Evolutionary conservation across 23 tunicate genomes (phyloP).

Genomic region (Aplidium turbinatum): DNA sequence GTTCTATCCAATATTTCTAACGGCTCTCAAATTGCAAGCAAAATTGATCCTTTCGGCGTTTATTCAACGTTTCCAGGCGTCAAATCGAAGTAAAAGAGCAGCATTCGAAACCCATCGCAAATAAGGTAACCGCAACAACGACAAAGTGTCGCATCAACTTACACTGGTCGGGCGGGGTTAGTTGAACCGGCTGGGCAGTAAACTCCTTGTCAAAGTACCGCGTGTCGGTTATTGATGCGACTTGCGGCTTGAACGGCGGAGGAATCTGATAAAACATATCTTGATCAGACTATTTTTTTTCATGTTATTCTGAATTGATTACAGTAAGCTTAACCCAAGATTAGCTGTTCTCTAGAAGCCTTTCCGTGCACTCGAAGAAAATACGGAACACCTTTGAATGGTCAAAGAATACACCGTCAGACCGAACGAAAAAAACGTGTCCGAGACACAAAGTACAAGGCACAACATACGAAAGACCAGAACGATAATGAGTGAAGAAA

Average conservation of each 20-base stretch:
- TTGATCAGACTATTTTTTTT: background rate
- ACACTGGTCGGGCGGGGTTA: conserved; percentile 95
- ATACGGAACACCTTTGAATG: no score
- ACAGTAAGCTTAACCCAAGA: background rate
- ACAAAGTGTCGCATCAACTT: conserved; percentile 17
- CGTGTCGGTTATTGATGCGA: conserved; percentile 83
- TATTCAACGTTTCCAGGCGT: no score
- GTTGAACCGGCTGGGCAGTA: conserved; percentile 89
- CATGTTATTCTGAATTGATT: background rate
- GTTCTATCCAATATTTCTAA: no score
- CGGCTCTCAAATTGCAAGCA: no score
- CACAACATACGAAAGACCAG: no score
- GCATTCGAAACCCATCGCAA: no score
- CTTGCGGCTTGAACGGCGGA: conserved; percentile 94
- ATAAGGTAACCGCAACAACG: no score
- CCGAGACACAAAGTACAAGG: no score
- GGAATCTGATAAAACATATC: conserved; percentile 42
- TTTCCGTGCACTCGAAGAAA: background rate
- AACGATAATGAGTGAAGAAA: no score
- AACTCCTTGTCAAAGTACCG: conserved; percentile 93
- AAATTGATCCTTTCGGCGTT: no score
- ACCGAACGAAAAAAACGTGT: no score
- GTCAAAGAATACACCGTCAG: background rate
- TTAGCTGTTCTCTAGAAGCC: background rate
- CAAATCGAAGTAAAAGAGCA: no score